Base-by-base conservation (phyloP, 1,140 invertebrate species). In the Halesus radiatus region DNA sequence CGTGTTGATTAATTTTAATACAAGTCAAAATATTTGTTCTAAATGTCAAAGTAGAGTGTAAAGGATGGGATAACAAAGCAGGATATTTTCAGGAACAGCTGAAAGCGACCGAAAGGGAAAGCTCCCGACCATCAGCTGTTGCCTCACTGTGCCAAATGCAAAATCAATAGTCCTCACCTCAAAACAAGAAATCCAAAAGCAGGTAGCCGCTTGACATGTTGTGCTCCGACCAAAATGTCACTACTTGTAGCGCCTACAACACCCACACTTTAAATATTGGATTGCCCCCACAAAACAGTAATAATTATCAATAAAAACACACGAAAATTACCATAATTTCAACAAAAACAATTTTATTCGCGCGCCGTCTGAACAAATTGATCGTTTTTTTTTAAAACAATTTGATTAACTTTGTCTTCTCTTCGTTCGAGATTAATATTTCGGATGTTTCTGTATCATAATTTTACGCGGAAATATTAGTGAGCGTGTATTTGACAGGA, bases 161-260 rank as follows among this genome's bases (percentile, higher is more conserved):
- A 66, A 66, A 66, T 66, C 62, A 66, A 66, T 66, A 66, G 37
- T 66, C 62, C 56, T 66, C n/a, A 66, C 62, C 62, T 66, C 62
- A 66, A 66, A 66, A 66, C 62, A 66, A 66, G 62, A 66, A 66
- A 66, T 66, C 62, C 62, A 26, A 45, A 45, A n/a, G 23, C 62
- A 16, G 26, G 16, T 4, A 66, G 29, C 22, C 62, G 22, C 56
- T 29, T 16, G 62, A 66, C 23, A 22, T 26, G 8, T 20, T 13
- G 20, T 23, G 18, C n/a, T 56, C 23, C 20, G 26, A 15, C 26
- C 23, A 64, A 29, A 64, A 64, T 26, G 26, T 66, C 62, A 66
- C 16, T n/a, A 66, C 18, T 60, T 45, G 62, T 29, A 26, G 13
- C 62, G 3, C 29, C 22, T 29, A 37, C 5, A 66, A 37, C 62